A percentile compares a stretch with the other conserved stretches of the same genome.
These are phyloP conservation scores for Polyploca ridens DNA, from an alignment of 2,888 invertebrate genomes.

Conservation along the genomic window DNA sequence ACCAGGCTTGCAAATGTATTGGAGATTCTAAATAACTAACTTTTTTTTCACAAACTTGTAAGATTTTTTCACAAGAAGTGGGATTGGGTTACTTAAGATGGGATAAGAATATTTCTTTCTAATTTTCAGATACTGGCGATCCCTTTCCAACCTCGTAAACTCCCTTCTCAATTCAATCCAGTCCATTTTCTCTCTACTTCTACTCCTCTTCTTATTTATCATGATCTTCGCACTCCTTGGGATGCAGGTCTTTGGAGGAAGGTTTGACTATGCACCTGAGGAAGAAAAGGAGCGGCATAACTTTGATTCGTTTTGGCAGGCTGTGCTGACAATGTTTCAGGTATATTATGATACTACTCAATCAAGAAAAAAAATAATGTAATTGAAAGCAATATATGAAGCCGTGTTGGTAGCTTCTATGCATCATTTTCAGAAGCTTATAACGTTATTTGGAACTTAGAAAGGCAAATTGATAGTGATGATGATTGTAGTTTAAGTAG, in stretches of 20 bases:
- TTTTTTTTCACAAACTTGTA: too few relatives aligned
- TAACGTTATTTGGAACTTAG: too few relatives aligned
- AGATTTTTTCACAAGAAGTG: too few relatives aligned
- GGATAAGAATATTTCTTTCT: slow-evolving; percentile 10
- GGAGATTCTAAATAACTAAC: too few relatives aligned
- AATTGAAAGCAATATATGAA: too few relatives aligned
- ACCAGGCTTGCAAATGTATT: too few relatives aligned
- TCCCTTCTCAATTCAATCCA: slow-evolving; percentile 99
- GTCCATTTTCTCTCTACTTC: slow-evolving; percentile 98
- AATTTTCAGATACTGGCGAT: slow-evolving; percentile 96
- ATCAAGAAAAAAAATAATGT: too few relatives aligned
- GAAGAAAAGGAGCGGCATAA: slow-evolving; percentile 96
- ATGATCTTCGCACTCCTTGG: slow-evolving; percentile 99
- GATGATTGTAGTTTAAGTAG: too few relatives aligned
- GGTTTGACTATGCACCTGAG: slow-evolving; percentile 94
- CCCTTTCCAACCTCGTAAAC: slow-evolving; percentile 98
- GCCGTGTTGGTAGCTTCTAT: too few relatives aligned
- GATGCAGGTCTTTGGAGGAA: slow-evolving; percentile 99
- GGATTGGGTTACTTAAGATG: too few relatives aligned
- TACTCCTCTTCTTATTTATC: slow-evolving; percentile 98
- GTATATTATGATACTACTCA: slow-evolving; percentile 53
- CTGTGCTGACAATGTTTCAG: slow-evolving; percentile 99
- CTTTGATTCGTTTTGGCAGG: slow-evolving; percentile 99
- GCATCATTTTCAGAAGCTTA: too few relatives aligned
- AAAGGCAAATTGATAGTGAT: too few relatives aligned